These are phyloP conservation scores for Diplolepis rosae DNA, from an alignment of 2,888 invertebrate genomes.

Conservation along the genomic window DNA sequence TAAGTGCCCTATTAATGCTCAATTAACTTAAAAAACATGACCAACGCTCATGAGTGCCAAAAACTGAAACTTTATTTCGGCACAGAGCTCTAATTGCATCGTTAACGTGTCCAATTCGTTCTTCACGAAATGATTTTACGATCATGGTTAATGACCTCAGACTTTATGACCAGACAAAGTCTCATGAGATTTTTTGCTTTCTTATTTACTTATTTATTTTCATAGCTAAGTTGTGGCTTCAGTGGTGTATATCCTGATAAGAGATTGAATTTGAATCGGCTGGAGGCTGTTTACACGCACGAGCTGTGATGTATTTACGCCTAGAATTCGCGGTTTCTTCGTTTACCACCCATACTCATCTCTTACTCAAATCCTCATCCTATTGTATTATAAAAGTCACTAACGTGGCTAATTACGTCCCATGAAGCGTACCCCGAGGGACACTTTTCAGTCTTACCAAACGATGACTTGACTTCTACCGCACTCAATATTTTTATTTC, in stretches of 20 bases:
- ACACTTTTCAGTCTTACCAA: background rate
- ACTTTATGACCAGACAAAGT: slow-evolving; percentile 4
- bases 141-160: background rate
- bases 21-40: background rate
- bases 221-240: slow-evolving; percentile 28
- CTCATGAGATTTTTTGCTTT: slow-evolving; percentile 5
- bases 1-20: background rate
- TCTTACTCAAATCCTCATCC: slow-evolving; percentile 3
- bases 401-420: slow-evolving; percentile 38
- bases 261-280: slow-evolving; percentile 56
- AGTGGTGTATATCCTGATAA: slow-evolving; percentile 37
- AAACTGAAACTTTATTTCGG: slow-evolving; percentile 3
- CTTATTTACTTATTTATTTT: slow-evolving; percentile 28
- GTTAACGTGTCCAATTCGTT: slow-evolving; percentile 16
- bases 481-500: background rate
- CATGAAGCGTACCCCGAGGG: slow-evolving; percentile 34
- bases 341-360: slow-evolving; percentile 51
- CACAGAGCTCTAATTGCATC: slow-evolving; percentile 14
- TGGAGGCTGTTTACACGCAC: slow-evolving; percentile 60
- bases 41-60: background rate
- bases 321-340: slow-evolving; percentile 52
- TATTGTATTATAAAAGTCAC: slow-evolving; percentile 13
- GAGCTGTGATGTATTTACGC: slow-evolving; percentile 55
- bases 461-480: background rate
- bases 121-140: slow-evolving; percentile 11